phyloP scores from a whole-genome alignment of 1,140 invertebrate species.

The Theocolax elegans region DNA sequence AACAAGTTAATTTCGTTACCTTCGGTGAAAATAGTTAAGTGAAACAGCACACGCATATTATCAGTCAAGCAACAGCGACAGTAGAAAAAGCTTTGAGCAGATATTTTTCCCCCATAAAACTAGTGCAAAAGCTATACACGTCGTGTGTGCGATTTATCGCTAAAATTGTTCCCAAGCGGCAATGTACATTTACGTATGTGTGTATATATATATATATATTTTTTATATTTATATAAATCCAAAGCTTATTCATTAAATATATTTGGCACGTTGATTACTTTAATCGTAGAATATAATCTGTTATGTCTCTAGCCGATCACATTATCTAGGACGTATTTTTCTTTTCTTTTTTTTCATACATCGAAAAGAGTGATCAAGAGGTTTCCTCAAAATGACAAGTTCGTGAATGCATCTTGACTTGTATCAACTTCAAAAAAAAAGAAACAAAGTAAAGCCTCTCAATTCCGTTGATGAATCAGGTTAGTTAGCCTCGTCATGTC shows the following conservation, averaged over 20 bases:
- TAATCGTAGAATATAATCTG: neutral
- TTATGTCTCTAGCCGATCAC: conserved; percentile 1
- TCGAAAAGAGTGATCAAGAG: neutral
- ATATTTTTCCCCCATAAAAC: neutral
- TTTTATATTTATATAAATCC: neutral
- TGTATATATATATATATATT: neutral
- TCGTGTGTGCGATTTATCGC: neutral
- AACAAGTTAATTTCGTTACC: no score
- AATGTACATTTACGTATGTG: neutral
- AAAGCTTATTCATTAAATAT: neutral
- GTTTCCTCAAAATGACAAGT: no score
- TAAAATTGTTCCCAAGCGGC: conserved; percentile 11
- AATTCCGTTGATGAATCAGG: no score
- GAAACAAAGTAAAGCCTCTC: no score
- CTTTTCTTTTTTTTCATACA: neutral
- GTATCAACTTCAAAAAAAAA: no score
- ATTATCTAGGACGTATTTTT: conserved; percentile 13
- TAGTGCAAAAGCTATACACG: neutral
- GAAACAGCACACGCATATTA: neutral
- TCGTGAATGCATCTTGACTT: no score
- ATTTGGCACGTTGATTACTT: conserved; percentile 20
- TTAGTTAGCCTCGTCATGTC: no score
- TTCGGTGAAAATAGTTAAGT: neutral
- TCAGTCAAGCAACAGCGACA: conserved; percentile 4
- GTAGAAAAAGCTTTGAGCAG: no score